Base-by-base conservation (phyloP, 2,888 invertebrate species). In the Tiliacea aurago region DNA sequence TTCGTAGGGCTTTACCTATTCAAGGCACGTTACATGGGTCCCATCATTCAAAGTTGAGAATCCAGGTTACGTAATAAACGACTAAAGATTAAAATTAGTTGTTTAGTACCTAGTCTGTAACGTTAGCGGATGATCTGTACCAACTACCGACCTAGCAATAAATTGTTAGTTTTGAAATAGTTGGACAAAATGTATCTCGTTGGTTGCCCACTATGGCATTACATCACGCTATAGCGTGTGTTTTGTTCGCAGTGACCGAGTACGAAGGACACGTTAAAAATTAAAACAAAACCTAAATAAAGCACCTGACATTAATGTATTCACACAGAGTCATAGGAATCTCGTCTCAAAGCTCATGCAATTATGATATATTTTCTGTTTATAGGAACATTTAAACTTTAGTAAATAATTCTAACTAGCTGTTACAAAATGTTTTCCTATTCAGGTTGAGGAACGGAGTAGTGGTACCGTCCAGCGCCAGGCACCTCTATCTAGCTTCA, bases 141-240 rank as follows among this genome's bases (percentile, higher is more conserved):
- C 61, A 56, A 33, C 43, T 62, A 73, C 76, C 64, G 61, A 59
- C 77, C 80, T 73, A 72, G 55, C 61, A 63, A 69, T 63, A 76
- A 66, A 58, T 69, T 59, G 58, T 71, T 49, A 61, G 55, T 73
- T 78, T 70, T 72, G 77, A 71, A 82, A 85, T 75, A 43, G 45
- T 76, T 78, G 41, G 41, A 65, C 72, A 61, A 73, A 76, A 62
- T 62, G 65, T 78, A 72, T 83, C 73, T 84, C 37, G 33, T 56
- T 66, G 43, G 62, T 77, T 71, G 63, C 68, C 64, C 61, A 61
- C 62, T 84, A 88, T 76, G 81, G 84, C 84, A 83, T 86, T 85
- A 84, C 84, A 86, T 83, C 90, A 90, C 86, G 89, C 85, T 76
- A 87, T 87, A 76, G 74, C 87, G 84, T 87, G 85, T 78, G 78